phyloP scores from a whole-genome alignment of 2,888 invertebrate genomes.

The Diachrysia chrysitis region DNA sequence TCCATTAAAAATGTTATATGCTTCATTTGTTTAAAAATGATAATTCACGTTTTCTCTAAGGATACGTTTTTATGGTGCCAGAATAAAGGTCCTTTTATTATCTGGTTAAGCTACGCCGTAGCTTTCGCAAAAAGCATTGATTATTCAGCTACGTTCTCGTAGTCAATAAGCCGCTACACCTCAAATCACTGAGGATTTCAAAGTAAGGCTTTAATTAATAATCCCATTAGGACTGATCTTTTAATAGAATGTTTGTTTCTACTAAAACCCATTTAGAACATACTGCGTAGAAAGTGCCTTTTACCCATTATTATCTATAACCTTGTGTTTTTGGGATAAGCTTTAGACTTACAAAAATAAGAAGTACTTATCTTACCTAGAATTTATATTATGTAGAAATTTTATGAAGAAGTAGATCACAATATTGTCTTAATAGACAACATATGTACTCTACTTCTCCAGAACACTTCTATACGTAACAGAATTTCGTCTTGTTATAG shows the following conservation, averaged over 20 bases:
- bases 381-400: no score
- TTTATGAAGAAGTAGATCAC: no score
- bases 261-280: background rate
- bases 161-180: background rate
- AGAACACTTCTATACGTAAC: no score
- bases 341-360: no score
- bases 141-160: background rate
- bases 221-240: background rate
- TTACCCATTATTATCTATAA: no score
- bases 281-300: no score
- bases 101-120: background rate
- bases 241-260: background rate
- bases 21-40: background rate
- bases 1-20: background rate
- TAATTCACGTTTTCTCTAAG: background rate
- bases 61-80: background rate
- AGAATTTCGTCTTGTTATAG: no score
- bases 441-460: no score
- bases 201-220: background rate
- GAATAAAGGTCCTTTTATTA: background rate
- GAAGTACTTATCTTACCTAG: no score
- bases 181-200: constrained; percentile 2
- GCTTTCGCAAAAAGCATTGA: background rate
- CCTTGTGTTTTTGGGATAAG: no score
- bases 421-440: no score